Evolutionary conservation across 2,797 vertebrate species (phyloP), one percentile per base, ranked within the genome.

Genomic region (Cirrhinus molitorella): DNA sequence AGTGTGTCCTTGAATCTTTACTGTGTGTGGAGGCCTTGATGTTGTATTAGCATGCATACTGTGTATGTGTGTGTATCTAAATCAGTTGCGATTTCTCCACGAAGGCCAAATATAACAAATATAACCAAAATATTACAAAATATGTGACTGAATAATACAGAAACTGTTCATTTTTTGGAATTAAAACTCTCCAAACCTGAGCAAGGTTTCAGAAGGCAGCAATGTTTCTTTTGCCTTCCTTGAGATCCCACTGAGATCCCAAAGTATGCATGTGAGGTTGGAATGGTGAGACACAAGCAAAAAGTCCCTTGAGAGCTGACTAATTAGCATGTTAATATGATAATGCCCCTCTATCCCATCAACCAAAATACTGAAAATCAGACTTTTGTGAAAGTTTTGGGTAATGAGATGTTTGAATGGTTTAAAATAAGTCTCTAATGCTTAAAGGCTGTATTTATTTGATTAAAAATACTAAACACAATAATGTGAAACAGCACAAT

Each of bases 1-100:
- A 49, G 53, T 59, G 49, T 68, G 81, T 59, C 63, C 61, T 77
- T 83, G 49, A 47, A 34, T 83, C 23, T 57, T 11, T 43, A 57
- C 49, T 68, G 71, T 67, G 34, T 45, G 45, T 21, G 49, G 17
- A 75, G 53, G 17, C 37, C 8, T 57, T 83, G 49, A 67, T 83
- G 13, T 51, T 49, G 40, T 34, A 25, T 70, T 23, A 59, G 14
- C 53, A 77, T 78, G 40, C 37, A 83, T 49, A 53, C 2, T 1
- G 8, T 67, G 37, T 59, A 43, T 49, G 65, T 9, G 43, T 51
- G 19, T 16, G 40, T 67, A 17, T 65, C 40, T 7, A 19, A 2
- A 47, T 65, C 25, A 65, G 75, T 6, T 14, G 47, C 0, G 8
- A 55, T 68, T 66, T 40, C 63, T 66, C 14, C 21, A 68, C 25